Evolutionary conservation across 2,888 invertebrate genomes (phyloP).

Genomic region (Drepana falcataria): DNA sequence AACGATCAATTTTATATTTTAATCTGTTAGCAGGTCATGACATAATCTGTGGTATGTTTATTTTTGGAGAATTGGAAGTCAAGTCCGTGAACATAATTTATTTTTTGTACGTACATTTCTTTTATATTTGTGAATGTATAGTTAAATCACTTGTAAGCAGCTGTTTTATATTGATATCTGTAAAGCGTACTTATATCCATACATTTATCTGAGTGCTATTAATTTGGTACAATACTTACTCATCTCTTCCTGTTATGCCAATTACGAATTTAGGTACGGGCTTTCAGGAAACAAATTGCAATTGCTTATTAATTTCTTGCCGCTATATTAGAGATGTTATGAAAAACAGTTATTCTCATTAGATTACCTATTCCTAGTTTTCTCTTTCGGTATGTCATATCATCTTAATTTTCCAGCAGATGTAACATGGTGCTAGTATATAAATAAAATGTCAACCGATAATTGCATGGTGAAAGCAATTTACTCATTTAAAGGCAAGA

Average conservation of each 20-base stretch:
- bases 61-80: slow-evolving; percentile 36
- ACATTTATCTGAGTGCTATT: background rate
- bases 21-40: background rate
- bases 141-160: background rate
- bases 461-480: slow-evolving; percentile 91
- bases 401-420: slow-evolving; percentile 20
- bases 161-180: background rate
- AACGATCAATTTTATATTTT: no score
- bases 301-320: no score
- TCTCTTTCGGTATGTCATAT: no score
- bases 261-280: background rate
- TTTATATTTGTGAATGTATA: background rate
- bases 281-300: no score
- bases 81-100: slow-evolving; percentile 17
- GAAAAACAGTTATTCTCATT: no score
- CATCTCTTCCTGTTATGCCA: background rate
- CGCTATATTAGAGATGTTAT: no score
- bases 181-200: background rate
- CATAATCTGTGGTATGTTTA: slow-evolving; percentile 34
- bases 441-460: slow-evolving; percentile 76
- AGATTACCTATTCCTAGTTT: no score
- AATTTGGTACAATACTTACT: background rate
- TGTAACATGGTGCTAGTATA: slow-evolving; percentile 51
- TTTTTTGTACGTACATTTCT: slow-evolving; percentile 31
- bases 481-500: slow-evolving; percentile 95